Conservation (phyloP, 2,113 vertebrate species). For the Tursiops truncatus region DNA sequence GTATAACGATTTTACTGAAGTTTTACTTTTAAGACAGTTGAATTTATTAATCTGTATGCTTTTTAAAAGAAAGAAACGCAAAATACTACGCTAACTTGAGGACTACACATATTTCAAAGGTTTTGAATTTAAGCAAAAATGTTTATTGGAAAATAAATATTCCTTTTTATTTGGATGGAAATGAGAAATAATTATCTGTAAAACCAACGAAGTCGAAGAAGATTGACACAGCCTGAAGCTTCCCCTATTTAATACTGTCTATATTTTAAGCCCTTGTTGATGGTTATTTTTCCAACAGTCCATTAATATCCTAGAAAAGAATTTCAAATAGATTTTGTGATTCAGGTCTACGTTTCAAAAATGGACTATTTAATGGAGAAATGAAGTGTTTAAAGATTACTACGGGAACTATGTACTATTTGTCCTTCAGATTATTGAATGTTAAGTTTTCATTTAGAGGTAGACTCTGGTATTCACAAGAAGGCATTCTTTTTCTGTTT, state of each 20-base stretch:
- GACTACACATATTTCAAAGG: neutral
- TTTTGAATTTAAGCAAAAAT: constrained; percentile 38
- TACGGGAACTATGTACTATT: neutral
- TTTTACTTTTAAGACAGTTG: constrained; percentile 28
- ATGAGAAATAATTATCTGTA: constrained; percentile 38
- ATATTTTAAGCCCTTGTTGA: constrained; percentile 49
- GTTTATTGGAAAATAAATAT: constrained; percentile 40
- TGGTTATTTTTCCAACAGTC: constrained; percentile 71
- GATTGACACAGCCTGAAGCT: constrained; percentile 46
- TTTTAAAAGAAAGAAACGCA: constrained; percentile 11
- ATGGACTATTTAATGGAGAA: constrained; percentile 39
- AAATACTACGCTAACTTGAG: neutral
- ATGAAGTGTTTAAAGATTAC: constrained; percentile 4
- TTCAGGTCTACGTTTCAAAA: constrained; percentile 27
- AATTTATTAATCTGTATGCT: neutral
- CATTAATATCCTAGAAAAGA: constrained; percentile 59
- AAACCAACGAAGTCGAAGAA: constrained; percentile 48
- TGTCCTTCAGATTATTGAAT: neutral
- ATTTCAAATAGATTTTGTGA: constrained; percentile 42
- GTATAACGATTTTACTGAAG: constrained; percentile 55
- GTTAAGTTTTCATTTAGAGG: neutral
- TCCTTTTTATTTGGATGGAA: constrained; percentile 4
- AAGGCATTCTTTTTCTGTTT: neutral
- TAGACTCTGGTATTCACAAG: neutral
- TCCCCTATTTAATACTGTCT: constrained; percentile 17